Evolutionary conservation across 2,888 invertebrate species (phyloP).

Genomic region (Sesia apiformis): DNA sequence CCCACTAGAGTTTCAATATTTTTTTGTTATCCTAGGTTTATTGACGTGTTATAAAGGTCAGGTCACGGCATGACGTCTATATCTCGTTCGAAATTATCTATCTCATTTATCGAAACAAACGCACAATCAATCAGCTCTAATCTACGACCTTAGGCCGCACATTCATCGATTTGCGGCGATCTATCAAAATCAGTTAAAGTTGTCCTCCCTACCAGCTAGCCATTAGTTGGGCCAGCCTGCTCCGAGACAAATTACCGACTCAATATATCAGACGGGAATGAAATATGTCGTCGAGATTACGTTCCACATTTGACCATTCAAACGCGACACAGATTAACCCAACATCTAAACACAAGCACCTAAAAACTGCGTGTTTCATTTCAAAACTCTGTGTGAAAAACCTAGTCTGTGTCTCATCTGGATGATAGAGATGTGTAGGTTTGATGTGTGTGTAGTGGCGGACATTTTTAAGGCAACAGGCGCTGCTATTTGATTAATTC

Average conservation of each 20-base stretch:
- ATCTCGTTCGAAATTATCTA: neutral
- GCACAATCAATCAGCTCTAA: slow-evolving; percentile 3
- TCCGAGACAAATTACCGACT: slow-evolving; percentile 9
- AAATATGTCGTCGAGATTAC: slow-evolving; percentile 8
- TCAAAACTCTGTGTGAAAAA: too few species aligned
- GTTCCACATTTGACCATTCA: neutral
- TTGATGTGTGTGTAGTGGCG: too few species aligned
- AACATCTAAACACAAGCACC: too few species aligned
- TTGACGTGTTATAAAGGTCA: neutral
- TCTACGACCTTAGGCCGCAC: slow-evolving; percentile 3
- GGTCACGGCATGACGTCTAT: neutral
- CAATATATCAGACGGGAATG: slow-evolving; percentile 11
- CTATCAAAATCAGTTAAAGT: slow-evolving; percentile 13
- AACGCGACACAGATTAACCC: too few species aligned
- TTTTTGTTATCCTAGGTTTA: neutral
- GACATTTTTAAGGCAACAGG: too few species aligned
- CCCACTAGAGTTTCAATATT: neutral
- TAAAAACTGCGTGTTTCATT: too few species aligned
- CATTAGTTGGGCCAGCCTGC: slow-evolving; percentile 10
- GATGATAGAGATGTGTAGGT: too few species aligned
- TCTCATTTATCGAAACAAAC: slow-evolving; percentile 1
- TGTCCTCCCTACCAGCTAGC: slow-evolving; percentile 7
- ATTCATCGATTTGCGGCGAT: slow-evolving; percentile 5
- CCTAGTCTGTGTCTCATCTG: too few species aligned
- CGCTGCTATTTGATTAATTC: too few species aligned